A percentile compares a stretch with the other conserved stretches of the same genome.
Evolutionary conservation across 2,888 invertebrate genomes (phyloP).

Genomic region (Deilephila elpenor): DNA sequence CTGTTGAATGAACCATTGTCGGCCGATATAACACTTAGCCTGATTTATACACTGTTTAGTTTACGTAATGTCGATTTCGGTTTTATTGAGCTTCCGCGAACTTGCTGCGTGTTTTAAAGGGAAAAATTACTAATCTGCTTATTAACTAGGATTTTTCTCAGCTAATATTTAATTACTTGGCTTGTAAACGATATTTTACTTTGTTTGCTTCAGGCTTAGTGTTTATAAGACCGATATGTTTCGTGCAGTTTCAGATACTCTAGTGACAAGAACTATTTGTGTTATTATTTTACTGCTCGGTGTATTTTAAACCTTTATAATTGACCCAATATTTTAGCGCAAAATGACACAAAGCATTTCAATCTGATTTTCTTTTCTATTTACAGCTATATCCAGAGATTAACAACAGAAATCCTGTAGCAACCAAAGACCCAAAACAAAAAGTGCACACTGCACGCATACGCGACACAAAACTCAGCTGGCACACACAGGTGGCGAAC

Average conservation of each 20-base stretch:
- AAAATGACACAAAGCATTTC: too few relatives aligned
- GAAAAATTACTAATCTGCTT: too few relatives aligned
- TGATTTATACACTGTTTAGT: constrained; percentile 47
- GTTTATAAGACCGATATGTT: too few relatives aligned
- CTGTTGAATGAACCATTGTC: constrained; percentile 53
- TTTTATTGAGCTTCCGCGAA: constrained; percentile 7
- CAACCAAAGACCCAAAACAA: not conserved
- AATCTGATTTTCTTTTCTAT: not conserved
- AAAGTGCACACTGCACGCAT: not conserved
- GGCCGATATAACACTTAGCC: constrained; percentile 49
- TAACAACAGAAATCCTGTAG: not conserved
- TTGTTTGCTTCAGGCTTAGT: too few relatives aligned
- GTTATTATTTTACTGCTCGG: not conserved
- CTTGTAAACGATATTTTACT: too few relatives aligned
- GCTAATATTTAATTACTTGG: too few relatives aligned
- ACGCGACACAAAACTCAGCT: not conserved
- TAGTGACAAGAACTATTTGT: too few relatives aligned
- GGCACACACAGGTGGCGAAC: not conserved
- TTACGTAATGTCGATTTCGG: constrained; percentile 34
- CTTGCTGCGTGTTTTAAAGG: too few relatives aligned
- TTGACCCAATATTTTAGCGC: too few relatives aligned
- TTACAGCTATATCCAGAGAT: not conserved
- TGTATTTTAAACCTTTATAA: not conserved
- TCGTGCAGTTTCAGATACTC: too few relatives aligned
- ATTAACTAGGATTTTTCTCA: too few relatives aligned